Base-by-base conservation (phyloP, 2,888 invertebrate species). In the Exephanes ischioxanthus region DNA sequence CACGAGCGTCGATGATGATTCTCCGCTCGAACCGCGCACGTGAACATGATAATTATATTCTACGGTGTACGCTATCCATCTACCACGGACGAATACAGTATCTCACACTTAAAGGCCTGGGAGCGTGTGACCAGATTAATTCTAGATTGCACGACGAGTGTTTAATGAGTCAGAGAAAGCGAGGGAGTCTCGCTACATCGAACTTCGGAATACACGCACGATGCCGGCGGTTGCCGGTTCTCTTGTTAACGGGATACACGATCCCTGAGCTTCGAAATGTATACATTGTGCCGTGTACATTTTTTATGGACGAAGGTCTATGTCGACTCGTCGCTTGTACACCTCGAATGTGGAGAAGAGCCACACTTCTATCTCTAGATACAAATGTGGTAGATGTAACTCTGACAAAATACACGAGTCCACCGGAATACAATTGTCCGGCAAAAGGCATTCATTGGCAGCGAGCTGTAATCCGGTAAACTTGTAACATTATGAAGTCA, bases 71-170 rank as follows among this genome's bases (percentile, higher is more conserved):
- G 55, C 51, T 61, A 75, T 70, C 33, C 80, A 48, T 58, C 16
- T 6, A 6, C 9, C n/a, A 4, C 26, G 6, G 55, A 66, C 76
- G 30, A 68, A 70, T 67, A 37, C 33, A 67, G 55, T 58, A 76
- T 76, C 22, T 68, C 80, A 55, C 48, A 66, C 70, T 71, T 14
- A 37, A 71, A 66, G 55, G 53, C 61, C 11, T 41, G 37, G 16
- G 71, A 84, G 79, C 84, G 76, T 84, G 80, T 67, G 80, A 84
- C 75, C 80, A 71, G 66, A 76, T 84, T 80, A 80, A 80, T 76
- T 80, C 48, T 26, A 71, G 63, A 82, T 80, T 80, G 48, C 67
- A 48, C 48, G 68, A 41, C 19, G n/a, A 73, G 55, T 55, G 53
- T 11, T 80, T 58, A 80, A 84, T 80, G 84, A 80, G 66, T 80